Evolutionary conservation across 1,140 invertebrate genomes (phyloP).

Genomic region (Lutraria rhynchaena): DNA sequence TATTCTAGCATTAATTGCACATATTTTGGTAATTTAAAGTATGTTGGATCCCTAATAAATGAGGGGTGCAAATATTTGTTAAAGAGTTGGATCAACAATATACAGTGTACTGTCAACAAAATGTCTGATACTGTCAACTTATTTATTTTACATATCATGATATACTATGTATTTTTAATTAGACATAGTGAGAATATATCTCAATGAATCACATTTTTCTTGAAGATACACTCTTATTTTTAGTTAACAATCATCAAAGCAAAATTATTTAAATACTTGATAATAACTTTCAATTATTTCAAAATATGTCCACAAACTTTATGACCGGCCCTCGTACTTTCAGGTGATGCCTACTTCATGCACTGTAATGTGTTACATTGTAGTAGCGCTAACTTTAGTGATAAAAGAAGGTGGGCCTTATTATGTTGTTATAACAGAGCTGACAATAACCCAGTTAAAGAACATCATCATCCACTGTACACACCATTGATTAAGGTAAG

Average conservation of each 20-base stretch:
- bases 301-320: background rate
- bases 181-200: background rate
- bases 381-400: slow-evolving; percentile 66
- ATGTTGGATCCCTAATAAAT: too few species aligned
- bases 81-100: too few species aligned
- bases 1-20: too few species aligned
- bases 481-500: slow-evolving; percentile 70
- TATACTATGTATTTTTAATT: background rate
- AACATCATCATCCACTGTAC: slow-evolving; percentile 72
- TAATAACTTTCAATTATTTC: background rate
- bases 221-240: background rate
- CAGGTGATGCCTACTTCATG: slow-evolving; percentile 69
- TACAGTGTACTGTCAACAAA: too few species aligned
- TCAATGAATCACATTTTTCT: background rate
- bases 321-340: background rate
- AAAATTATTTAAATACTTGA: too few species aligned
- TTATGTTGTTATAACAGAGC: slow-evolving; percentile 65
- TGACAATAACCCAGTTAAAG: slow-evolving; percentile 65
- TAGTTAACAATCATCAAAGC: background rate
- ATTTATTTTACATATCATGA: background rate
- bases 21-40: too few species aligned
- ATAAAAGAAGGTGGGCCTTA: slow-evolving; percentile 68
- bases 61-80: too few species aligned
- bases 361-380: slow-evolving; percentile 68
- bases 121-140: too few species aligned